Evolutionary conservation across 53 echinoderm and acorn worm species (phyloP), one percentile per base, ranked within the genome.

Genomic region (Mesocentrotus franciscanus): DNA sequence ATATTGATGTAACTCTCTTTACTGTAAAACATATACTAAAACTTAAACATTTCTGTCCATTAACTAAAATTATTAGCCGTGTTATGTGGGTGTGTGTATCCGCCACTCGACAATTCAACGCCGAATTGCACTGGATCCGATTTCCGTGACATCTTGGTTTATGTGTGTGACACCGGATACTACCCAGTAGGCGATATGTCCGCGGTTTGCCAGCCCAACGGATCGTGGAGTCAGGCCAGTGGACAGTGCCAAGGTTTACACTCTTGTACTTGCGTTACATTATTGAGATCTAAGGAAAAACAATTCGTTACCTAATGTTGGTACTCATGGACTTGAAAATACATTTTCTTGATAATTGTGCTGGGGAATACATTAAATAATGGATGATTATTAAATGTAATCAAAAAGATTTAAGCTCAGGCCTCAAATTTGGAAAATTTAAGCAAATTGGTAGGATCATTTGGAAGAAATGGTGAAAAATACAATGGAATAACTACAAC

Each of bases 191-290:
- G 95, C 36, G 95, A 94, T 56, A 64, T 94, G 72, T 71, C 87
- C 4, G 70, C 87, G 62, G 68, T 87, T 85, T 94, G 95, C 39
- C 85, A 85, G 62, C 36, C 36, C 8, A 85, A 94, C 42, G 95
- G 64, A 26, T 60, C 95, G 34, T 94, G 95, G 95, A 94, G 49
- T 42, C 34, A 56, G 27, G 68, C 87, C 24, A 64, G 85, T 18
- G 95, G 95, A 42, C 24, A 49, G n/a, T 94, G 95, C n/a, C 14
- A 62, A 94, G 95, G 95, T 94, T 57, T 93, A 12, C 10, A 8
- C 29, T 18, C 33, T 30, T 76, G 2, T 68, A 18, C 62, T 62
- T 62, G 15, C 10, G 62, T 62, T 13, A 62, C 62, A 62, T 62
- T 62, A 62, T 62, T 62, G 16, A 4, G 0, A 15, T 62, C 18